Conservation (phyloP, 2,888 invertebrate species). For the Meghimatium bilineatum region DNA sequence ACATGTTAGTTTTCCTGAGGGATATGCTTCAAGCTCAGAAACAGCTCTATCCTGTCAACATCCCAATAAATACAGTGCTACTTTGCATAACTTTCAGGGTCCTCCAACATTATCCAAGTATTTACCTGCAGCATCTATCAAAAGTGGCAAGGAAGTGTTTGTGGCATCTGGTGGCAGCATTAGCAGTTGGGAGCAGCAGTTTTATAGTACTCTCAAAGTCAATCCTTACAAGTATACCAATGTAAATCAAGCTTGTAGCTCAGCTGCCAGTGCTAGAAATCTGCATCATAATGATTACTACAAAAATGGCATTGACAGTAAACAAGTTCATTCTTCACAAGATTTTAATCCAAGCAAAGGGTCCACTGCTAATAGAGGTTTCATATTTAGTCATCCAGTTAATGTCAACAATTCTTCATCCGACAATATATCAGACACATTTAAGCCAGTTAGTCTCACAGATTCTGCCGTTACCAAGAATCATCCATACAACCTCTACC, state of each 20-base stretch:
- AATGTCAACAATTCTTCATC: not conserved
- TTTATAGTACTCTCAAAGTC: constrained; percentile 43
- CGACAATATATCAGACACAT: not conserved
- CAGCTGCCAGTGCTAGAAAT: not conserved
- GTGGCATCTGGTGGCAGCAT: not conserved
- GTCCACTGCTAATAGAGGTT: not conserved
- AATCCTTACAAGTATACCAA: constrained; percentile 41
- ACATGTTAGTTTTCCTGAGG: not conserved
- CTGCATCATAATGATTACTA: not conserved
- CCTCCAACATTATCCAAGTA: not conserved
- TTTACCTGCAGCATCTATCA: not conserved
- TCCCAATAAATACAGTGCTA: not conserved
- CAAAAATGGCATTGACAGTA: not conserved
- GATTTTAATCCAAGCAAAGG: not conserved
- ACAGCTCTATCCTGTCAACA: not conserved
- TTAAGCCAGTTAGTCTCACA: not conserved
- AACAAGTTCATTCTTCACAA: not conserved
- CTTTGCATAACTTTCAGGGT: not conserved
- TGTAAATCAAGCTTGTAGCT: not conserved
- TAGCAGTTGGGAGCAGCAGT: constrained; percentile 49
- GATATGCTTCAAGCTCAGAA: not conserved
- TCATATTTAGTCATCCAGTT: constrained; percentile 26
- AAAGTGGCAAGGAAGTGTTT: not conserved
- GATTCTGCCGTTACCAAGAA: not conserved
- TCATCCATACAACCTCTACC: not conserved